Conservation (phyloP, 2,113 vertebrate species). For the Tetrao urogallus region DNA sequence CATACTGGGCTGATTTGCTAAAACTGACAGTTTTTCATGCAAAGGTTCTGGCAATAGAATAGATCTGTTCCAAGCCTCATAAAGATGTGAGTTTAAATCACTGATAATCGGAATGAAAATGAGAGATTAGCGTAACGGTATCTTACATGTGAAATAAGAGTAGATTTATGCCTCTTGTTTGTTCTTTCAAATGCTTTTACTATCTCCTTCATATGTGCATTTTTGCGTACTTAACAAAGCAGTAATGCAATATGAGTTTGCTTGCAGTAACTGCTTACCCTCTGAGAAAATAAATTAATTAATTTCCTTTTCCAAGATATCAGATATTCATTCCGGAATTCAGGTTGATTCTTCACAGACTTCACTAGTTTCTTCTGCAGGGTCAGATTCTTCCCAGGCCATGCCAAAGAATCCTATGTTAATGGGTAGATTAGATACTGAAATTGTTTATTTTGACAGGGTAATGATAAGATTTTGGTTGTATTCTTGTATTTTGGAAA, state of each 20-base stretch:
- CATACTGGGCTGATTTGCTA: neutral
- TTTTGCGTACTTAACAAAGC: neutral
- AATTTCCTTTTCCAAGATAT: neutral
- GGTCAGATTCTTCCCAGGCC: neutral
- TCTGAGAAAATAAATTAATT: neutral
- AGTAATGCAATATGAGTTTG: neutral
- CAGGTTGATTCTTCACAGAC: rapidly evolving
- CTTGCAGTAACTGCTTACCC: neutral
- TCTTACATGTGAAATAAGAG: neutral
- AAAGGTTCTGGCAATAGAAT: neutral
- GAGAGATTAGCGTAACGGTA: neutral
- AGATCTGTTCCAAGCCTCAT: neutral
- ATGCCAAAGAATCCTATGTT: neutral
- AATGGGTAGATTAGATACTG: neutral
- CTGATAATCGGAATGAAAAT: neutral
- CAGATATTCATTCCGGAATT: neutral
- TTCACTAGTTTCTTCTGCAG: neutral
- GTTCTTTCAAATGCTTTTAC: neutral
- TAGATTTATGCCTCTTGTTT: neutral
- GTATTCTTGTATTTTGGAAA: neutral
- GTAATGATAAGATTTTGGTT: neutral
- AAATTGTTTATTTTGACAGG: neutral
- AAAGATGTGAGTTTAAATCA: neutral
- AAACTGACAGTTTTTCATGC: neutral
- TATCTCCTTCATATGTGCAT: neutral